These are phyloP conservation scores for Metopolophium dirhodum DNA, from an alignment of 1,140 invertebrate species.

Conservation along the genomic window DNA sequence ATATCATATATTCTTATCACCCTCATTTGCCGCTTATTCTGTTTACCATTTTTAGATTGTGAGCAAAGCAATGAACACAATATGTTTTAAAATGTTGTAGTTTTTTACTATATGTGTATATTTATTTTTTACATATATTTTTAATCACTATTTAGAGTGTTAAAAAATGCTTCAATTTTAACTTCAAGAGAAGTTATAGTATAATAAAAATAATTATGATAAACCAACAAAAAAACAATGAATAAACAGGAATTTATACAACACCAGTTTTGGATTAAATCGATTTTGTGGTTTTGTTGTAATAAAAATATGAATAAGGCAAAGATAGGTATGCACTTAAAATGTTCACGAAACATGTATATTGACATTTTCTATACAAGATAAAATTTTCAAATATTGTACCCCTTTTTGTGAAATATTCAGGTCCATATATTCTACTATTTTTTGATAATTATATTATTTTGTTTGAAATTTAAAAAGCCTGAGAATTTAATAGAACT, in stretches of 20 bases:
- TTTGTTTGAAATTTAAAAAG: not conserved
- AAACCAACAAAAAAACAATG: too few relatives aligned
- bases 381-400: too few relatives aligned
- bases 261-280: too few relatives aligned
- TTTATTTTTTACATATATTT: not conserved
- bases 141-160: not conserved
- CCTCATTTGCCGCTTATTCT: not conserved
- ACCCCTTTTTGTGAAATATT: too few relatives aligned
- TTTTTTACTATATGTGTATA: not conserved
- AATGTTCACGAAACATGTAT: too few relatives aligned
- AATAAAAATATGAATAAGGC: too few relatives aligned
- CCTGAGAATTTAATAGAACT: not conserved
- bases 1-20: not conserved
- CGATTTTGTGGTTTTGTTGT: too few relatives aligned
- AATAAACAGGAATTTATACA: not conserved
- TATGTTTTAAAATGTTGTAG: not conserved
- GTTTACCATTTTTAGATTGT: not conserved
- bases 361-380: too few relatives aligned
- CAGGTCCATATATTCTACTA: too few relatives aligned
- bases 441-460: not conserved
- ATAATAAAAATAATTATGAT: not conserved
- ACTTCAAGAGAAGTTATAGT: not conserved
- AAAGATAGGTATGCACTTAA: too few relatives aligned
- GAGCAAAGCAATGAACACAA: not conserved
- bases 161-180: not conserved